Conservation (phyloP, 2,888 invertebrate genomes). For the Lapara coniferarum region DNA sequence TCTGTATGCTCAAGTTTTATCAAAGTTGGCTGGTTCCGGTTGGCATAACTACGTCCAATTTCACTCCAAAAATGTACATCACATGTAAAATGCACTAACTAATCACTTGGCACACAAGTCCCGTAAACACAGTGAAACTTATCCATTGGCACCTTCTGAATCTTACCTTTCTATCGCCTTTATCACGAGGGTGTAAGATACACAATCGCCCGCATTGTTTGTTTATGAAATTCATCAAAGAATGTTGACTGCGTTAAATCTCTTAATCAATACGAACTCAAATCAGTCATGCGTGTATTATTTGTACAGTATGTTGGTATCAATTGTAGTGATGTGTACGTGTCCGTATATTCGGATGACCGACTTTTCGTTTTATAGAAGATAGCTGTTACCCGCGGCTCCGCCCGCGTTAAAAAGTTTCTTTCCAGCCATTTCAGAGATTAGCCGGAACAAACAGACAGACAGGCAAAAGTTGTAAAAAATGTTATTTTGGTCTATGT, state of each 20-base stretch:
- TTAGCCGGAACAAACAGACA: too few species aligned
- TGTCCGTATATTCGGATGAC: background rate
- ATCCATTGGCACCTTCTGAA: slow-evolving; percentile 42
- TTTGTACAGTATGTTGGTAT: slow-evolving; percentile 21
- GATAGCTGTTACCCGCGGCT: too few species aligned
- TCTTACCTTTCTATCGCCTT: background rate
- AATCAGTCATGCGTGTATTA: slow-evolving; percentile 55
- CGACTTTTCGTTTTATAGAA: background rate
- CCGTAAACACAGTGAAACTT: slow-evolving; percentile 48
- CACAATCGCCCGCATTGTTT: slow-evolving; percentile 29
- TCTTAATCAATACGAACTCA: slow-evolving; percentile 70
- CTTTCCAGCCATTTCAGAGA: too few species aligned
- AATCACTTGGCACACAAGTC: slow-evolving; percentile 39
- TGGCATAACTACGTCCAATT: background rate
- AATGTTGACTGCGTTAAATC: slow-evolving; percentile 57
- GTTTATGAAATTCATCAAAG: slow-evolving; percentile 51
- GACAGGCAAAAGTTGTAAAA: too few species aligned
- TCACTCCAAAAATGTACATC: slow-evolving; percentile 39
- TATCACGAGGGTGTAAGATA: slow-evolving; percentile 28
- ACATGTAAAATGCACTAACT: slow-evolving; percentile 48
- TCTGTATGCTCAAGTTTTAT: too few species aligned
- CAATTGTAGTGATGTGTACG: slow-evolving; percentile 5
- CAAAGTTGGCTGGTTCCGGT: too few species aligned
- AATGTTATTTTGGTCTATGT: too few species aligned
- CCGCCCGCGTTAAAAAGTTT: too few species aligned